These are phyloP conservation scores for Tarsius wallacei DNA, from an alignment of 2,797 vertebrate species.

Conservation along the genomic window DNA sequence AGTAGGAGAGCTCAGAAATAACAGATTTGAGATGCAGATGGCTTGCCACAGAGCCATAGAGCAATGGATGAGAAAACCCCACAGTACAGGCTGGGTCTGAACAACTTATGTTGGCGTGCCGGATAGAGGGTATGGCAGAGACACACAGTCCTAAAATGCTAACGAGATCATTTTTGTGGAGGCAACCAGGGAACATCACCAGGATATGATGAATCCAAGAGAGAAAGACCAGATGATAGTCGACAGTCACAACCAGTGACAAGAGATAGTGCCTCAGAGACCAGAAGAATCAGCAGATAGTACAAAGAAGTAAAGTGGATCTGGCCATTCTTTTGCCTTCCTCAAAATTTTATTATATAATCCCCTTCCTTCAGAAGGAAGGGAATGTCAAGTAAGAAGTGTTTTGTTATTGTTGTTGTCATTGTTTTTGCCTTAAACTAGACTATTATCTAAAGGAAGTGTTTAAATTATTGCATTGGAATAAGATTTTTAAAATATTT, in stretches of 20 bases:
- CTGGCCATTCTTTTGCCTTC: background rate
- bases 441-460: background rate
- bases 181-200: background rate
- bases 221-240: background rate
- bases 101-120: background rate
- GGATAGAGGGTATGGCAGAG: background rate
- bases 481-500: background rate
- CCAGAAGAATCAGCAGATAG: background rate
- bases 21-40: background rate
- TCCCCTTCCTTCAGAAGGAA: background rate
- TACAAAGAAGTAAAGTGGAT: background rate
- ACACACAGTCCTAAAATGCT: background rate
- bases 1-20: background rate
- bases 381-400: background rate
- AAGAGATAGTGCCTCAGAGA: background rate
- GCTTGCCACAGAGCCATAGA: background rate
- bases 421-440: background rate
- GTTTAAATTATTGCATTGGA: conserved; percentile 7
- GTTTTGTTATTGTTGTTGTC: no score
- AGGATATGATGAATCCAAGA: background rate
- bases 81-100: background rate
- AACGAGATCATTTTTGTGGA: background rate
- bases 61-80: background rate
- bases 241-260: background rate
- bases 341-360: background rate